Base-by-base conservation (phyloP, 2,113 vertebrate species). In the Tichodroma muraria region DNA sequence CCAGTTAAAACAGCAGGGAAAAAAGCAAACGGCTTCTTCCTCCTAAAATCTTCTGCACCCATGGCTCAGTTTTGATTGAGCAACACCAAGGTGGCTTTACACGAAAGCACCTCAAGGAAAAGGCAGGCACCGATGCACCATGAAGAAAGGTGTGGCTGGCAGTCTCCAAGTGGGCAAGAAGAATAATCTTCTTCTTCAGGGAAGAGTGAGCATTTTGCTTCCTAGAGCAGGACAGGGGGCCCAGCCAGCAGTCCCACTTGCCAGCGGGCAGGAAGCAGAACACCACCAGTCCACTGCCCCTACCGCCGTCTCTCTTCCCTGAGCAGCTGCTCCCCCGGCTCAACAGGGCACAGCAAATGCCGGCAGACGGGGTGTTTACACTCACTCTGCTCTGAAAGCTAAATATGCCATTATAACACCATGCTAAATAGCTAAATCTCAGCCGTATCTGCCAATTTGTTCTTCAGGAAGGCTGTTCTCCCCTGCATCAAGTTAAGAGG, bases 381-480 rank as follows among this genome's bases (percentile, higher is more conserved):
- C 71, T 42, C 53, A 66, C 50, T 91, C 47, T 87, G 68, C 45
- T 93, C 64, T n/a, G 31, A 75, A 94, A 93, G 85, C 81, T 71
- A 84, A 85, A 88, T 91, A 81, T 92, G 77, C 89, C 35, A 81
- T 88, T 94, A 56, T 77, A 91, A 91, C 91, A 87, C 81, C 42
- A 89, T 5, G 21, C 75, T 93, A 94, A n/a, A 95, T 44, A 94
- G 71, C 80, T 91, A 94, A 95, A 89, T 42, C 30, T 95, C 66
- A 72, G 77, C 76, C 45, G 24, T 25, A 37, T 3, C 2, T 45
- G 77, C 68, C 53, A 85, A 83, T 83, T 86, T 69, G 60, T 88
- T n/a, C 56, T 82, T 78, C 10, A 28, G 49, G 90, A 93, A 71
- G 53, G 57, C 85, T 78, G 33, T 66, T 95, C 47, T 30, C 22